phyloP scores from a whole-genome alignment of 2,888 invertebrate genomes.

The Calliscelio sp. region DNA sequence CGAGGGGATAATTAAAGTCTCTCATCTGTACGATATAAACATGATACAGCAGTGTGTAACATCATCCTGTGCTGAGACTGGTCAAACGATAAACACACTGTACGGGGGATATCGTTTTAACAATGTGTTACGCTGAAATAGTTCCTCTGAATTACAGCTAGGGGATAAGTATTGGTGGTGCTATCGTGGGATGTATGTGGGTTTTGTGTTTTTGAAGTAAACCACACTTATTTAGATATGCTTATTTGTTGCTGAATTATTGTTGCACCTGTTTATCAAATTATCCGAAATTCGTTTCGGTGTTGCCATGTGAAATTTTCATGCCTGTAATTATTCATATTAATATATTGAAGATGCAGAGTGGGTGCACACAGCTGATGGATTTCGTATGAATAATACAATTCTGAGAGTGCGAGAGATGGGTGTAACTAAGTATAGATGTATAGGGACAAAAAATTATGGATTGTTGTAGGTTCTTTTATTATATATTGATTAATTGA shows the following conservation, averaged over 20 bases:
- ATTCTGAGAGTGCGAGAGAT: too few species aligned
- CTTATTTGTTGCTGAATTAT: background rate
- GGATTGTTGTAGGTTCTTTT: too few species aligned
- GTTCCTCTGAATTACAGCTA: slow-evolving; percentile 16
- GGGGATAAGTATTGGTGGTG: background rate
- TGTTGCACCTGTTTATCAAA: slow-evolving; percentile 13
- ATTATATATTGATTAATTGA: too few species aligned
- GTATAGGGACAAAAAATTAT: too few species aligned
- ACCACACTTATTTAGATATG: slow-evolving; percentile 10
- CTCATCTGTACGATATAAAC: slow-evolving; percentile 30
- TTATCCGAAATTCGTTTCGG: slow-evolving; percentile 5
- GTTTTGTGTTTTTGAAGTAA: slow-evolving; percentile 7
- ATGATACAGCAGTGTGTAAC: slow-evolving; percentile 36
- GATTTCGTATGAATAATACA: slow-evolving; percentile 22
- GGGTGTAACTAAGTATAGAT: too few species aligned
- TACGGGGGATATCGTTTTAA: slow-evolving; percentile 16
- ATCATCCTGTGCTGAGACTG: background rate
- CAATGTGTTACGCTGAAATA: slow-evolving; percentile 30
- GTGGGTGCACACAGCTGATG: background rate
- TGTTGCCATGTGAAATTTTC: slow-evolving; percentile 4
- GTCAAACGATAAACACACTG: slow-evolving; percentile 30
- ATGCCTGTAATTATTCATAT: slow-evolving; percentile 20
- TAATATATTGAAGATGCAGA: slow-evolving; percentile 15
- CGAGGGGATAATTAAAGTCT: slow-evolving; percentile 49
- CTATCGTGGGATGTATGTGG: background rate